Evolutionary conservation across 2,797 vertebrate species (phyloP), one percentile per base, ranked within the genome.

Genomic region (Lophius americanus): DNA sequence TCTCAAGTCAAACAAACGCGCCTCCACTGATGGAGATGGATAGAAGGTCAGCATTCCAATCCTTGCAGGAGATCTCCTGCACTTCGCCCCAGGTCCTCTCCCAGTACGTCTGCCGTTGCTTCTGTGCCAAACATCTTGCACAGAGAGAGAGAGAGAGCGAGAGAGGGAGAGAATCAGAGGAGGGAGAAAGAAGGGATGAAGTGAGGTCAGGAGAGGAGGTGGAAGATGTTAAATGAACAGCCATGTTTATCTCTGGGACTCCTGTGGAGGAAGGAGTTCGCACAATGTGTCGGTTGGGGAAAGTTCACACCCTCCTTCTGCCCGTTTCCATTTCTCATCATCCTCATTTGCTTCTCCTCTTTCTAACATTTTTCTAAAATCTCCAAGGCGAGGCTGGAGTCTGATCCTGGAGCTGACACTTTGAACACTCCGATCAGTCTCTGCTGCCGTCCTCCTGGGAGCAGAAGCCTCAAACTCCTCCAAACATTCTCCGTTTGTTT

Each of bases 1-100:
- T 77, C 82, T 85, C 89, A 92, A 91, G 92, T 93, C 88, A 91
- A 91, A 90, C 90, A 88, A 83, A 88, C 77, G 84, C 52, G 66
- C 84, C 84, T 82, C 80, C 60, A 53, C 79, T 89, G 90, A 92
- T 91, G 89, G 88, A 94, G 91, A 93, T 86, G 84, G 92, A 93
- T 93, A 47, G 85, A 85, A 84, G 85, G 87, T 82, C 82, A 87
- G 90, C 92, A 93, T 93, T 93, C 92, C 92, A 73, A 77, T 85
- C 85, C 85, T 87, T 37, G 82, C 77, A 79, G 89, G 83, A 88
- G 88, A 91, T 88, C 81, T 60, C 67, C 76, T 48, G 55, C 65
- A 46, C 75, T 68, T 49, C 64, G 73, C 83, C 67, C 35, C 60
- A 43, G 78, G 76, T 69, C 64, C 75, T 65, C 51, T 68, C 66